phyloP scores from a whole-genome alignment of 1,140 invertebrate genomes.

The Eufriesea mexicana region DNA sequence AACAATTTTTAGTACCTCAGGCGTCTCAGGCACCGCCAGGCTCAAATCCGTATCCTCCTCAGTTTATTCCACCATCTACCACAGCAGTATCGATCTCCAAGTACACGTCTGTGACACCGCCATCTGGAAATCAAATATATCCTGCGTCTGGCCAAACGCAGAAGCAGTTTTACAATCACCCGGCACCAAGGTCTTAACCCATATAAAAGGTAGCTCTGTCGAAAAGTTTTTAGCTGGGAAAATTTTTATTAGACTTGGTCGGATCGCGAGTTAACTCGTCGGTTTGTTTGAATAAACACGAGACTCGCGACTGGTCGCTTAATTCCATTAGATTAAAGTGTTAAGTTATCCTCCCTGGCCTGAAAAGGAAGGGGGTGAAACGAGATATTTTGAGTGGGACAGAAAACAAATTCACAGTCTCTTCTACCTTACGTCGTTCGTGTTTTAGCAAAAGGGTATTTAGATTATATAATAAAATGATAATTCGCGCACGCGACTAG shows the following conservation, averaged over 20 bases:
- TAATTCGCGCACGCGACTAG: not conserved
- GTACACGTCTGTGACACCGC: constrained; percentile 60
- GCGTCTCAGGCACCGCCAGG: constrained; percentile 79
- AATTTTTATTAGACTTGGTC: constrained; percentile 23
- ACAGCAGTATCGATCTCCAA: constrained; percentile 46
- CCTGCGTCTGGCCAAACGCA: constrained; percentile 59
- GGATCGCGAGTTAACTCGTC: not conserved
- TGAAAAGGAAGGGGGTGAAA: not conserved
- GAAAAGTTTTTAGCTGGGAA: constrained; percentile 53
- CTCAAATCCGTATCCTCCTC: constrained; percentile 80
- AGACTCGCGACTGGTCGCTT: not conserved
- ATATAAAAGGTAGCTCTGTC: constrained; percentile 62
- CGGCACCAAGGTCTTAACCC: constrained; percentile 74
- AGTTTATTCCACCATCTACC: constrained; percentile 67
- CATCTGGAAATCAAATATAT: constrained; percentile 59
- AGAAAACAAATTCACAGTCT: constrained; percentile 15
- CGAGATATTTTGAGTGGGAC: constrained; percentile 3
- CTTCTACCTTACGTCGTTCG: not conserved
- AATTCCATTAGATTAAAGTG: constrained; percentile 36
- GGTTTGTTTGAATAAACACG: not conserved
- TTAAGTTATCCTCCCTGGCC: constrained; percentile 2
- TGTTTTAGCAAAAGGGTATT: constrained; percentile 20
- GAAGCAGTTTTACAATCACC: constrained; percentile 74
- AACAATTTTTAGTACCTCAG: constrained; percentile 74
- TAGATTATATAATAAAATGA: constrained; percentile 2